A percentile compares a stretch with the other conserved stretches of the same genome.
These are phyloP conservation scores for Eulemur macaco DNA, from an alignment of 2,113 vertebrate genomes.

Conservation along the genomic window DNA sequence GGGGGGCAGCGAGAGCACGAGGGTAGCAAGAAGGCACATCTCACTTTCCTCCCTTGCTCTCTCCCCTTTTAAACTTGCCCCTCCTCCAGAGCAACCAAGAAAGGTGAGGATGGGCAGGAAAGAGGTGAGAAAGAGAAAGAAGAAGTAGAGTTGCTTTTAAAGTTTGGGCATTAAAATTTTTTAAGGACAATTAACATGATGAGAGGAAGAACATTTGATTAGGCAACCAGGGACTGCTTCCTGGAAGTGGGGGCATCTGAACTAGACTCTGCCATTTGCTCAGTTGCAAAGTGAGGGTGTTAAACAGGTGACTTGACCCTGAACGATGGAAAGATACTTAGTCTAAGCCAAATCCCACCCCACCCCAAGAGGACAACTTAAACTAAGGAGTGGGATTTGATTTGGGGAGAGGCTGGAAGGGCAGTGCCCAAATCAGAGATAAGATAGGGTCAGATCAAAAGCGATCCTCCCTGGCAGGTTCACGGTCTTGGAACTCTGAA, in stretches of 20 bases:
- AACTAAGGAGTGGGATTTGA: not conserved
- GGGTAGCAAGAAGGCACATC: too few relatives aligned
- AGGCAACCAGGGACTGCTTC: not conserved
- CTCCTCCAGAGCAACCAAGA: not conserved
- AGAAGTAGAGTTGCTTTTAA: not conserved
- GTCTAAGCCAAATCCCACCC: not conserved
- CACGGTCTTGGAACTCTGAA: not conserved
- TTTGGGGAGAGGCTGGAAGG: not conserved
- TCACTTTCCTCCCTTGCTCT: not conserved
- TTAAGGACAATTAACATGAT: not conserved
- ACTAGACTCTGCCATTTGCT: not conserved
- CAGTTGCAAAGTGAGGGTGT: too few relatives aligned
- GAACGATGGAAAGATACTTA: not conserved
- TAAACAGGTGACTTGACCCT: not conserved
- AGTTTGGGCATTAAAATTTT: not conserved
- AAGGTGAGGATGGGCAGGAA: not conserved
- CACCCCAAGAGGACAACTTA: not conserved
- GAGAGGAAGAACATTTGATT: not conserved
- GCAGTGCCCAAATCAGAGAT: not conserved
- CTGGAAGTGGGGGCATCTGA: not conserved
- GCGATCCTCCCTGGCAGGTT: too few relatives aligned
- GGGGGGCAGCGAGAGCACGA: accelerated
- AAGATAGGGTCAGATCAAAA: not conserved
- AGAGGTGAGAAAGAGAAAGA: not conserved
- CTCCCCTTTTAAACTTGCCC: not conserved